Evolutionary conservation across 2,797 vertebrate species (phyloP).

Genomic region (Picus viridis): DNA sequence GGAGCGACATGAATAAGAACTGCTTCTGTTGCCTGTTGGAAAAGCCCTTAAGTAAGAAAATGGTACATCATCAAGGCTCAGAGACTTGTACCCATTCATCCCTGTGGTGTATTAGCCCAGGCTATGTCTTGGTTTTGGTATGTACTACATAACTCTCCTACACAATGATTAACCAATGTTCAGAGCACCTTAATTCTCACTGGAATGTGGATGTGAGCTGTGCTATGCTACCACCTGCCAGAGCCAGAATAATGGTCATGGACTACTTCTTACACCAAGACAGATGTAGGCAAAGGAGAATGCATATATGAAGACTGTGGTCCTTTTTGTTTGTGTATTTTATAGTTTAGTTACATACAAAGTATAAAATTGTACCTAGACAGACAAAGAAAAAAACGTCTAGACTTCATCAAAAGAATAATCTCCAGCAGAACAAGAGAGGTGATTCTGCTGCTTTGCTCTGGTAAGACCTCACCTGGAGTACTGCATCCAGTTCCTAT

Average conservation of each 20-base stretch:
- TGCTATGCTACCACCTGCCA: neutral
- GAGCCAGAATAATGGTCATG: rapidly evolving
- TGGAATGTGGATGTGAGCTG: neutral
- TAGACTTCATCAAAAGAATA: too few species aligned
- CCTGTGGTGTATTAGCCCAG: too few species aligned
- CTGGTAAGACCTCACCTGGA: too few species aligned
- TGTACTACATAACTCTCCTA: neutral
- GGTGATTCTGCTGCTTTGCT: too few species aligned
- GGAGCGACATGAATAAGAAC: neutral
- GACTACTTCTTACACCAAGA: neutral
- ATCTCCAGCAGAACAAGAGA: too few species aligned
- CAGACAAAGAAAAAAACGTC: neutral
- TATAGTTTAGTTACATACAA: neutral
- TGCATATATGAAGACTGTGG: neutral
- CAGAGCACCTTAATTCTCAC: neutral
- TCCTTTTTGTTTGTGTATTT: neutral
- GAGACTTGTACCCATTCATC: rapidly evolving
- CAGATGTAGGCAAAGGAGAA: neutral
- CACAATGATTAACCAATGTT: neutral
- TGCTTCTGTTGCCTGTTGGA: neutral
- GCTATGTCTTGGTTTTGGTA: neutral
- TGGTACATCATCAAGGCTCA: neutral
- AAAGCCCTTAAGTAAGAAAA: neutral
- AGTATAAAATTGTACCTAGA: neutral
- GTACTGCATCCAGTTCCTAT: too few species aligned